These are phyloP conservation scores for Drosophila gaucha DNA, from an alignment of 2,888 invertebrate species.

Conservation along the genomic window DNA sequence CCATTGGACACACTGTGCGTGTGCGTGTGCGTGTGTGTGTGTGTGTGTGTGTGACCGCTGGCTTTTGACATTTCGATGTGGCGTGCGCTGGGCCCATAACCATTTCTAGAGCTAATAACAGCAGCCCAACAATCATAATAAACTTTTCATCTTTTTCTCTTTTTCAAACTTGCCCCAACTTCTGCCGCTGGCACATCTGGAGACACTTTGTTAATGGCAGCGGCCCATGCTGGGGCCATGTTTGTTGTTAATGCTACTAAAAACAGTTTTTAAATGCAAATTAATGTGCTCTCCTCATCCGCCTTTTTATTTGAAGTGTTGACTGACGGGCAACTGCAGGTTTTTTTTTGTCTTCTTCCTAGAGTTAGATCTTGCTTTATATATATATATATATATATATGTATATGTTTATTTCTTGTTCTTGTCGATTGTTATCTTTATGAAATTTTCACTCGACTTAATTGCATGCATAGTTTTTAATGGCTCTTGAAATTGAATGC, in stretches of 20 bases:
- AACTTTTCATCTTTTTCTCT: slow-evolving; percentile 79
- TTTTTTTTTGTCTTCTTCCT: slow-evolving; percentile 8
- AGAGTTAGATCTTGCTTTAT: slow-evolving; percentile 3
- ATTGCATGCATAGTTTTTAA: slow-evolving; percentile 78
- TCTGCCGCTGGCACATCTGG: slow-evolving; percentile 65
- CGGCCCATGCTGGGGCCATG: slow-evolving; percentile 44
- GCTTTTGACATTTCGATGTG: slow-evolving; percentile 70
- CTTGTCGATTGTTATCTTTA: slow-evolving; percentile 79
- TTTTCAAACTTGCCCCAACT: too few species aligned
- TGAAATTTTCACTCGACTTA: slow-evolving; percentile 80
- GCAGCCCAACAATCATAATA: slow-evolving; percentile 73
- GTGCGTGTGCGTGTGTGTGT: too few species aligned
- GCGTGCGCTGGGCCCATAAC: slow-evolving; percentile 73
- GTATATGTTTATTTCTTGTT: slow-evolving; percentile 72
- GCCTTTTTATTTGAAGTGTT: slow-evolving; percentile 76
- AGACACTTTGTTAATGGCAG: slow-evolving; percentile 78
- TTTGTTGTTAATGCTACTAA: slow-evolving; percentile 76
- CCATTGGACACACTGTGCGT: slow-evolving; percentile 54
- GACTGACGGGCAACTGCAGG: slow-evolving; percentile 68
- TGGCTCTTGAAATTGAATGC: slow-evolving; percentile 77
- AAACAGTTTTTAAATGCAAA: slow-evolving; percentile 80
- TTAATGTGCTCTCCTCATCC: slow-evolving; percentile 70
- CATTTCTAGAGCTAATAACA: slow-evolving; percentile 76
- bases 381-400: too few species aligned
- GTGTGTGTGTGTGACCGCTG: too few species aligned